Conservation (phyloP, 2,113 vertebrate species). For the Solea senegalensis region DNA sequence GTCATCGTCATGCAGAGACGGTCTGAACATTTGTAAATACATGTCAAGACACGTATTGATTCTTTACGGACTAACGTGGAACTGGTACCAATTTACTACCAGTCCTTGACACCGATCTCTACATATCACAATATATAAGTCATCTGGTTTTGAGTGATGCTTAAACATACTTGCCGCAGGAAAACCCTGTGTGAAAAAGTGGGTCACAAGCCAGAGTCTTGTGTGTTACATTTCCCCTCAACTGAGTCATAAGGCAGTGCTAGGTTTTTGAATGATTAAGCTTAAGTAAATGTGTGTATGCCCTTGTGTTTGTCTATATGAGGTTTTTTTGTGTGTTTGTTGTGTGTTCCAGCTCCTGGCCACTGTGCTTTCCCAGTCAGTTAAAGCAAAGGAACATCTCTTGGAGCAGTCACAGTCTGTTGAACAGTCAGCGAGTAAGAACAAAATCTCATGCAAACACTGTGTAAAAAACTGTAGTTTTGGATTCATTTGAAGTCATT, state of each 20-base stretch:
- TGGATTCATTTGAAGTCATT: background rate
- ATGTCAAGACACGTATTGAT: too few relatives aligned
- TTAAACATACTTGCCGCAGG: too few relatives aligned
- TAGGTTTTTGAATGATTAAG: conserved; percentile 35
- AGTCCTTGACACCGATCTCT: too few relatives aligned
- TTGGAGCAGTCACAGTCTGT: conserved; percentile 88
- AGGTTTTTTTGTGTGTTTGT: conserved; percentile 26
- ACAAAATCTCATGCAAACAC: background rate
- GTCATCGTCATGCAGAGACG: too few relatives aligned
- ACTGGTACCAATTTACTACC: too few relatives aligned
- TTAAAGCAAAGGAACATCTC: conserved; percentile 89
- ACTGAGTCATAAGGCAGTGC: conserved; percentile 41
- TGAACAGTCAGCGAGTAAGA: conserved; percentile 87
- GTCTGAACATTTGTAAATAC: too few relatives aligned
- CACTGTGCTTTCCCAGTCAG: conserved; percentile 94
- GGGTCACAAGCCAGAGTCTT: conserved; percentile 13
- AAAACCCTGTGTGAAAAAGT: background rate
- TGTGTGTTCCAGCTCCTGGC: conserved; percentile 87
- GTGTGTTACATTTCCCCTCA: conserved; percentile 16
- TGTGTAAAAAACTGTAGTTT: background rate
- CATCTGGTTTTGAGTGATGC: background rate
- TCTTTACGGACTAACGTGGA: too few relatives aligned
- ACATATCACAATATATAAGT: too few relatives aligned
- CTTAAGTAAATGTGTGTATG: conserved; percentile 41
- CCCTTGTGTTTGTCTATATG: conserved; percentile 1